Evolutionary conservation across 2,888 invertebrate species (phyloP), one percentile per base, ranked within the genome.

Genomic region (Epinotia bilunana): DNA sequence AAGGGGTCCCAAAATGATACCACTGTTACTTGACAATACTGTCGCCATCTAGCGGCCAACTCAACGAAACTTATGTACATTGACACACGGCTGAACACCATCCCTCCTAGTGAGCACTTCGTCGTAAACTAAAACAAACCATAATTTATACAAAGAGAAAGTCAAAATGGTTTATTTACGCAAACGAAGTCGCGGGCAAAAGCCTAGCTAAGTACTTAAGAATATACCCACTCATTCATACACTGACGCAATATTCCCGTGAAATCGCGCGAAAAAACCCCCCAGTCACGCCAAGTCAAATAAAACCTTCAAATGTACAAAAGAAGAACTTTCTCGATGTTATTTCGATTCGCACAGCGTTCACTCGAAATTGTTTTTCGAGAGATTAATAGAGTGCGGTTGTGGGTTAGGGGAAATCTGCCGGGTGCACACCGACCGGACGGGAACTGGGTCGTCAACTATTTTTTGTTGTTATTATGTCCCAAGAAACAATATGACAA

Each of bases 321-420:
- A 71, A 63, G 62, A 63, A 71, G 69, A 68, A 73, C 64, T 72
- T 60, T 60, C 49, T 20, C 20, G 53, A 18, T 67, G 62, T 69
- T 70, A 69, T 74, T 71, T 23, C 70, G 70, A 71, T 71, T 70
- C 64, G 53, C 23, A 49, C 57, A 49, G 43, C 70, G 64, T 64
- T 49, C 60, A 43, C 46, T 20, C 70, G 64, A 71, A 74, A 74
- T 74, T 74, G 74, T 74, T 70, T 70, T 65, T 46, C 23, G 43
- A 74, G 71, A 74, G 74, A 74, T 74, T 74, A 74, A 70, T 74
- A 74, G 74, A 74, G 64, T 61, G 58, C 28, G 74, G 74, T 72
- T 64, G 55, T 16, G 2, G 57, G 63, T 64, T 64, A n/a, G 23
- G 58, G 39, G 49, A 16, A 73, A 68, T 68, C 55, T 20, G 23